Percentiles rank a stretch among this genome's conserved stretches.
Evolutionary conservation across 1,140 invertebrate genomes (phyloP).

Genomic region (Gryon sp.): DNA sequence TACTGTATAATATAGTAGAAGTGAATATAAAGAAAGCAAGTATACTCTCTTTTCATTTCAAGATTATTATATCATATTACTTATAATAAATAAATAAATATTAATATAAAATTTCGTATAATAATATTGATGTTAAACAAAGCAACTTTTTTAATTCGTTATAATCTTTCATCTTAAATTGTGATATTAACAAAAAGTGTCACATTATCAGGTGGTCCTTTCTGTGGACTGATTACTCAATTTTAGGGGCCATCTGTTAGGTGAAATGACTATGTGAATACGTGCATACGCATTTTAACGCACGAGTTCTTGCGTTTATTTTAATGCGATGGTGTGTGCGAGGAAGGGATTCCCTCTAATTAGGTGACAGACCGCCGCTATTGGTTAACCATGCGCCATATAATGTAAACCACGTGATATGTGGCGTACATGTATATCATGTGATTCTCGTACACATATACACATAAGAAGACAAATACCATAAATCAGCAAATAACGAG

Average conservation of each 20-base stretch:
- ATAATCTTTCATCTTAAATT: too few species aligned
- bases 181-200: too few species aligned
- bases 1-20: too few species aligned
- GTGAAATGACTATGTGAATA: slow-evolving; percentile 3
- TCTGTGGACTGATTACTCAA: slow-evolving; percentile 75
- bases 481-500: slow-evolving; percentile 75
- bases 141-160: too few species aligned
- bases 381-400: slow-evolving; percentile 66
- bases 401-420: slow-evolving; percentile 70
- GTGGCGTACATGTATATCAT: slow-evolving; percentile 65
- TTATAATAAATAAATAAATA: too few species aligned
- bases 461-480: slow-evolving; percentile 60
- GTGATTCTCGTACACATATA: too few species aligned
- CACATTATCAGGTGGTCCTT: slow-evolving; percentile 72
- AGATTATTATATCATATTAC: too few species aligned
- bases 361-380: slow-evolving; percentile 69
- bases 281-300: slow-evolving; percentile 24
- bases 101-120: too few species aligned
- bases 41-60: too few species aligned
- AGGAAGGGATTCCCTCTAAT: slow-evolving; percentile 70
- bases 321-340: slow-evolving; percentile 27
- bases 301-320: slow-evolving; percentile 33
- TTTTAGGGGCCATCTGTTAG: slow-evolving; percentile 67
- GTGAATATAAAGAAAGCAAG: too few species aligned
- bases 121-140: too few species aligned